Percentiles rank a stretch among this genome's conserved stretches.
phyloP scores from a whole-genome alignment of 2,797 vertebrate species.

The Amblyraja radiata region DNA sequence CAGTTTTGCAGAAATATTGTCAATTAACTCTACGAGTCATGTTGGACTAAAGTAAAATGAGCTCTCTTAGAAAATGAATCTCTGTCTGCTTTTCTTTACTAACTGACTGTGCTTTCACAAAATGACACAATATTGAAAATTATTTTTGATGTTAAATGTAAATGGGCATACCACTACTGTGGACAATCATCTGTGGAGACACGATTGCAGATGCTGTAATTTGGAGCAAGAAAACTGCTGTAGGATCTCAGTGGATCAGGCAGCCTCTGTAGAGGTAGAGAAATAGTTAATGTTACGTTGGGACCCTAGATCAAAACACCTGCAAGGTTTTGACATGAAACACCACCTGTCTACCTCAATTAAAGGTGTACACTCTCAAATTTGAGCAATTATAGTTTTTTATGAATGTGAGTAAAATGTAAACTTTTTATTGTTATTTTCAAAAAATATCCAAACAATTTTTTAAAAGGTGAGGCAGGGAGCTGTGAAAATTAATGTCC shows the following conservation, averaged over 20 bases:
- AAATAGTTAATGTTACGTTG: too few species aligned
- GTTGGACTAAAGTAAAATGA: background rate
- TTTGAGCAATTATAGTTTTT: background rate
- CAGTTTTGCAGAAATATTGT: background rate
- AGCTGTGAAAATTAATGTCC: background rate
- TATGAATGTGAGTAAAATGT: background rate
- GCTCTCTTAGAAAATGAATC: background rate
- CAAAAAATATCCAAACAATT: background rate
- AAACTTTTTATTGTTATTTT: background rate
- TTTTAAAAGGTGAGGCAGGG: background rate
- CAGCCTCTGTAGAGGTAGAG: too few species aligned
- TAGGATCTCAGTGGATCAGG: too few species aligned
- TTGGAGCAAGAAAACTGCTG: too few species aligned
- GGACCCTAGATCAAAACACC: too few species aligned
- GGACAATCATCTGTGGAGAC: background rate
- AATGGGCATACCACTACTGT: background rate
- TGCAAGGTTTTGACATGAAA: too few species aligned
- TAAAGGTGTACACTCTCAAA: background rate
- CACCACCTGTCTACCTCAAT: too few species aligned
- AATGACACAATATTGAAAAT: background rate
- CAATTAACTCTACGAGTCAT: background rate
- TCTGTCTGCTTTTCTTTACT: background rate
- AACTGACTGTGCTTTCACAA: background rate
- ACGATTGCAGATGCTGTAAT: too few species aligned
- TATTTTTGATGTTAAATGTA: background rate